A percentile compares a stretch with the other conserved stretches of the same genome.
Conservation (phyloP, 1,140 invertebrate species). For the Drosophila trapezifrons region DNA sequence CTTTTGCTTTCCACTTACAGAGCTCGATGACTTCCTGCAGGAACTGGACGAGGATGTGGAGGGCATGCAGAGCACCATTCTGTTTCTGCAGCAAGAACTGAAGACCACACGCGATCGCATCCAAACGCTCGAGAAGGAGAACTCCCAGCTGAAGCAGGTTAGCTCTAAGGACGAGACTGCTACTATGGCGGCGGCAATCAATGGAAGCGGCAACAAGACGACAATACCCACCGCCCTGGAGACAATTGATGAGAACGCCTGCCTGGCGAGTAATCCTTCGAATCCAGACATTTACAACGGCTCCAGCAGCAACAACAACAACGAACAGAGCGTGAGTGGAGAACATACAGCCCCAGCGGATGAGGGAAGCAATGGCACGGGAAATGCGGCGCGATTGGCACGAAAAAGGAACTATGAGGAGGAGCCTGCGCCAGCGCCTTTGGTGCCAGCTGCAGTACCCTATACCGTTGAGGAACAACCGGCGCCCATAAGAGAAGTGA, state of each 20-base stretch:
- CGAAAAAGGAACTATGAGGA: slow-evolving; percentile 80
- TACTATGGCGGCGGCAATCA: slow-evolving; percentile 32
- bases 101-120: slow-evolving; percentile 89
- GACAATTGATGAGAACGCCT: slow-evolving; percentile 60
- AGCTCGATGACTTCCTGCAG: slow-evolving; percentile 97
- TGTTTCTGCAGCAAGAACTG: slow-evolving; percentile 96
- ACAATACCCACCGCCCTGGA: slow-evolving; percentile 59
- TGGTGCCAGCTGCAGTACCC: slow-evolving; percentile 5
- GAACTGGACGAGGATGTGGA: slow-evolving; percentile 99
- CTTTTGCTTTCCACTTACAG: slow-evolving; percentile 85
- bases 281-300: slow-evolving; percentile 64
- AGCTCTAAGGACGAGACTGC: slow-evolving; percentile 25
- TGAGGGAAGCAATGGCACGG: slow-evolving; percentile 53
- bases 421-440: slow-evolving; percentile 18
- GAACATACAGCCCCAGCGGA: slow-evolving; percentile 32
- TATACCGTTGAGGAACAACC: slow-evolving; percentile 46
- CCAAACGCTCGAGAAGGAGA: slow-evolving; percentile 76
- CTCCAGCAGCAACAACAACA: slow-evolving; percentile 35
- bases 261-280: slow-evolving; percentile 11
- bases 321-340: slow-evolving; percentile 34
- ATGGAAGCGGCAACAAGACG: slow-evolving; percentile 31
- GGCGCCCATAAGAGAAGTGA: slow-evolving; percentile 48
- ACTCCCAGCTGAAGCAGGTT: slow-evolving; percentile 54
- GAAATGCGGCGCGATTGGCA: slow-evolving; percentile 59
- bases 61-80: slow-evolving; percentile 98